These are phyloP conservation scores for Pegea sp. DNA, from an alignment of 23 tunicate species.

Conservation along the genomic window DNA sequence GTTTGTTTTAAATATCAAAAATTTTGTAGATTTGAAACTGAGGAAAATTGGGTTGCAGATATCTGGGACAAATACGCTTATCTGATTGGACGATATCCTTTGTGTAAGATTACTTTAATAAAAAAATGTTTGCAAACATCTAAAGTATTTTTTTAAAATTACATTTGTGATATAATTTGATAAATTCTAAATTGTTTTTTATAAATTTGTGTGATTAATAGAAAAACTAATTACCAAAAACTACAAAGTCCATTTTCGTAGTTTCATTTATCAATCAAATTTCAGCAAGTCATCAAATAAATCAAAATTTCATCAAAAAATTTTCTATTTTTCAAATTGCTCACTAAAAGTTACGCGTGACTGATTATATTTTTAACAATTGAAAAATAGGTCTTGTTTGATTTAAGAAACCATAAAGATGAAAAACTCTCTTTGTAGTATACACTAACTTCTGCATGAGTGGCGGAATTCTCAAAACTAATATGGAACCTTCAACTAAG, in stretches of 20 bases:
- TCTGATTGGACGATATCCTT: slow-evolving; percentile 21
- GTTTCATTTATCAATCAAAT: not conserved
- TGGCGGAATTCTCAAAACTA: slow-evolving; percentile 26
- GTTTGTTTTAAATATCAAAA: not conserved
- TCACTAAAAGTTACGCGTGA: too few relatives aligned
- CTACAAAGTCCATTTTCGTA: not conserved
- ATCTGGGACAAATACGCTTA: slow-evolving; percentile 90
- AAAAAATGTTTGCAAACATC: too few relatives aligned
- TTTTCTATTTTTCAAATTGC: too few relatives aligned
- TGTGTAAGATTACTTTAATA: not conserved
- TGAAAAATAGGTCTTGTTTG: too few relatives aligned
- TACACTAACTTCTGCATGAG: slow-evolving; percentile 58
- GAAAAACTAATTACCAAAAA: not conserved
- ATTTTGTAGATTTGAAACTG: slow-evolving; percentile 27
- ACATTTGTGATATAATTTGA: too few relatives aligned
- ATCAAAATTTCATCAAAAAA: too few relatives aligned
- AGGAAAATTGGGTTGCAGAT: slow-evolving; percentile 84
- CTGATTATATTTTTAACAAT: too few relatives aligned
- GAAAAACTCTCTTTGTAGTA: slow-evolving; percentile 7
- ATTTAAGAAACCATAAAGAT: too few relatives aligned
- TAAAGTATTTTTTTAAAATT: slow-evolving; percentile 1
- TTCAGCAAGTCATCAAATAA: too few relatives aligned
- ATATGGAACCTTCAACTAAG: slow-evolving; percentile 5
- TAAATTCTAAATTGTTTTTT: not conserved
- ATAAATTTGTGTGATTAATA: not conserved